These are phyloP conservation scores for Oceanodroma tethys DNA, from an alignment of 2,113 vertebrate genomes.

Conservation along the genomic window DNA sequence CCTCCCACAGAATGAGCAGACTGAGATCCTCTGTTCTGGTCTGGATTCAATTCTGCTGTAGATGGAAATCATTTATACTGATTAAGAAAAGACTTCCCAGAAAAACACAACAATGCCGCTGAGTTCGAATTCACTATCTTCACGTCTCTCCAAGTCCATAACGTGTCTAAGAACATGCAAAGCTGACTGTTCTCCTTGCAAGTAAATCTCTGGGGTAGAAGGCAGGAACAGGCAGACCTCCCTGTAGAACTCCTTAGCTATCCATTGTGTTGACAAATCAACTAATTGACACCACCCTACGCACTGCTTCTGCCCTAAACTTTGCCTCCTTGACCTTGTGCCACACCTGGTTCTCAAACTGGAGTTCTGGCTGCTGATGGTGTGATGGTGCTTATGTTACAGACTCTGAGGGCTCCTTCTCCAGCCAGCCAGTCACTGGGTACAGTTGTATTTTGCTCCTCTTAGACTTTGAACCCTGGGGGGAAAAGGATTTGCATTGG, in stretches of 20 bases:
- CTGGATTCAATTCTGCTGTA: conserved; percentile 43
- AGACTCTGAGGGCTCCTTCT: background rate
- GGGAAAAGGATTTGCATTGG: background rate
- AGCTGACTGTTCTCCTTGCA: background rate
- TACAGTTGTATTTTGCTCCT: background rate
- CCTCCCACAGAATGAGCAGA: conserved; percentile 40
- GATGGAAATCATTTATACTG: conserved; percentile 16
- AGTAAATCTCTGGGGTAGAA: background rate
- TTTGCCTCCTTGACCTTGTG: background rate
- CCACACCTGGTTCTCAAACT: background rate
- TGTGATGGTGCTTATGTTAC: background rate
- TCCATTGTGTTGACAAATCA: background rate
- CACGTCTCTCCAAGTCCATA: background rate
- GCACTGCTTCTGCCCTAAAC: background rate
- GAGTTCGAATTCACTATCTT: background rate
- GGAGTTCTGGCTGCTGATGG: background rate
- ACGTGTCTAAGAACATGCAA: background rate
- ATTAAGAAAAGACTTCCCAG: conserved; percentile 26
- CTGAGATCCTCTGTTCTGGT: conserved; percentile 57
- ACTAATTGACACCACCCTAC: background rate
- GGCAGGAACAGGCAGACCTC: background rate
- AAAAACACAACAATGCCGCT: background rate
- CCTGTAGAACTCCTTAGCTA: background rate
- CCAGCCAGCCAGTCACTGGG: background rate
- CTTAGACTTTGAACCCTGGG: background rate